Conservation (phyloP, 2,888 invertebrate genomes). For the Tetropium fuscum region DNA sequence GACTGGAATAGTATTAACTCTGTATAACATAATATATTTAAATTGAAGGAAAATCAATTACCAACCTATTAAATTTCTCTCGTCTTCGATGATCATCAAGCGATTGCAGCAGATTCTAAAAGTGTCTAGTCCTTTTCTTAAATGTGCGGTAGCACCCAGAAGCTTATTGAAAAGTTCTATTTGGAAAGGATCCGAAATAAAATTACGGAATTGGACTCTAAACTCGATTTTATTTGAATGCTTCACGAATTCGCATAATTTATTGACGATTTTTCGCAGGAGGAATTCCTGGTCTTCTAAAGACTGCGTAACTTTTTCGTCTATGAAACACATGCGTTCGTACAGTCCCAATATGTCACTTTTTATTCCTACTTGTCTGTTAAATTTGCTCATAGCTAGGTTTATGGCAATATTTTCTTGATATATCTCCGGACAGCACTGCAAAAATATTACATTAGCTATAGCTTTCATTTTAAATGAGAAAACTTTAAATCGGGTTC, state of each 20-base stretch:
- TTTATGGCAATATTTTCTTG: constrained; percentile 55
- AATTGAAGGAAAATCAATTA: neutral
- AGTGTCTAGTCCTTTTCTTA: constrained; percentile 50
- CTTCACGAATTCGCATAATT: constrained; percentile 43
- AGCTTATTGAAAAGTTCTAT: constrained; percentile 52
- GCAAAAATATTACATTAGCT: too few relatives aligned
- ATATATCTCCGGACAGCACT: constrained; percentile 49
- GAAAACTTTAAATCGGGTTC: too few relatives aligned
- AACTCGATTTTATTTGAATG: constrained; percentile 31
- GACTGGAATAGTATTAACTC: too few relatives aligned
- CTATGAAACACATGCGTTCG: constrained; percentile 52
- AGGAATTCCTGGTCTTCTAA: constrained; percentile 52
- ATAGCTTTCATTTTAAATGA: too few relatives aligned
- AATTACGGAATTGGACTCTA: constrained; percentile 39
- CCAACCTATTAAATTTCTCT: constrained; percentile 55
- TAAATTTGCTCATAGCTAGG: constrained; percentile 55
- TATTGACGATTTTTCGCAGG: constrained; percentile 49
- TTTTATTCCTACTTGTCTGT: constrained; percentile 52
- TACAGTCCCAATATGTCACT: constrained; percentile 51
- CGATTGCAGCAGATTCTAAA: constrained; percentile 55
- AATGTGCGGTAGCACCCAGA: constrained; percentile 44
- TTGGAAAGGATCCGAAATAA: constrained; percentile 42
- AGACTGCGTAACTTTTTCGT: constrained; percentile 40
- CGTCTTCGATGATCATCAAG: constrained; percentile 56
- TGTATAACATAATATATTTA: too few relatives aligned